phyloP scores from a whole-genome alignment of 1,140 invertebrate species.

The Babylonia areolata region DNA sequence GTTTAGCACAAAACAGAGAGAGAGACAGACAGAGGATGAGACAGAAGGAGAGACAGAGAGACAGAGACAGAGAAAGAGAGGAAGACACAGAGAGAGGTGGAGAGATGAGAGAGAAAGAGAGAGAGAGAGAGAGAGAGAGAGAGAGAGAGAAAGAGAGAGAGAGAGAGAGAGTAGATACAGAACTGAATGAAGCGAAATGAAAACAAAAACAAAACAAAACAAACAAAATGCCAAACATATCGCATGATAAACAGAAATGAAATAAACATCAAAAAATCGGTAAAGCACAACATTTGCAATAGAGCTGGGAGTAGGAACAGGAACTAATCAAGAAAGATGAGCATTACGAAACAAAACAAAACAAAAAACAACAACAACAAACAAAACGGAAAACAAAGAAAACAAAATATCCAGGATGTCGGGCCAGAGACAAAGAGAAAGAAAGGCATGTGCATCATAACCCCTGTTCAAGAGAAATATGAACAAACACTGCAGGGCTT shows the following conservation, averaged over 20 bases:
- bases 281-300: no score
- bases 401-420: no score
- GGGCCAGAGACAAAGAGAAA: no score
- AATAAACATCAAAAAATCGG: no score
- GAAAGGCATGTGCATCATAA: no score
- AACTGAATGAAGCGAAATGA: neutral
- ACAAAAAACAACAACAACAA: neutral
- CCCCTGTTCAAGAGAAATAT: no score
- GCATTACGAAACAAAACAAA: neutral
- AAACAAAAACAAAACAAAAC: no score
- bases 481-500: no score
- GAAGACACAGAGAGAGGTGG: neutral
- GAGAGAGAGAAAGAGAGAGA: slow-evolving; percentile 7
- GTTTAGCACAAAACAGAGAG: no score
- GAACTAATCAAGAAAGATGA: neutral
- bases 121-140: slow-evolving; percentile 11
- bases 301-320: no score
- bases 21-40: neutral
- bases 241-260: no score
- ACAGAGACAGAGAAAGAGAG: neutral
- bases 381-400: neutral
- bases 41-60: neutral
- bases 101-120: neutral
- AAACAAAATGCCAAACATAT: no score
- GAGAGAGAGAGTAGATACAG: neutral